phyloP scores from a whole-genome alignment of 2,888 invertebrate genomes.

The Tuberolachnus salignus region DNA sequence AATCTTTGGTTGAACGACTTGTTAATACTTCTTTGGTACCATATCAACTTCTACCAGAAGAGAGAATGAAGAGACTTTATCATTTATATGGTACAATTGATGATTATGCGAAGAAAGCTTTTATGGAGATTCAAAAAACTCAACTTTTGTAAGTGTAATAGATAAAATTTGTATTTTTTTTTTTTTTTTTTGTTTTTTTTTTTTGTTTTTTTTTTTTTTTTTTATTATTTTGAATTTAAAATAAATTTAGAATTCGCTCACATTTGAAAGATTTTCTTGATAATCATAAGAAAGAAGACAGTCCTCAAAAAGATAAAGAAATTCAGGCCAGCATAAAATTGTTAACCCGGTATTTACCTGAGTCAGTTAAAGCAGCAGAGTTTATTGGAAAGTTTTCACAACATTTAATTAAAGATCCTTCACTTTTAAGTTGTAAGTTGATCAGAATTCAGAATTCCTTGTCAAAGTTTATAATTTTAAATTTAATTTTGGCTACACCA shows the following conservation, averaged over 20 bases:
- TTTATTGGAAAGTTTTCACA: conserved; percentile 82
- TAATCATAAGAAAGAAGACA: conserved; percentile 73
- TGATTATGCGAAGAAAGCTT: conserved; percentile 91
- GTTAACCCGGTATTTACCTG: conserved; percentile 77
- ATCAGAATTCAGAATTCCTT: background rate
- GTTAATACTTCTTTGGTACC: conserved; percentile 94
- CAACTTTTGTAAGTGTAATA: conserved; percentile 71
- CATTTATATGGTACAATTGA: conserved; percentile 92
- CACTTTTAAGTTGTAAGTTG: conserved; percentile 58
- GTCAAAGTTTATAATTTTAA: background rate
- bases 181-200: background rate
- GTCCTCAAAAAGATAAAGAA: conserved; percentile 75
- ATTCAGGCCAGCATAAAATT: conserved; percentile 65
- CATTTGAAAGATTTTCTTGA: conserved; percentile 88
- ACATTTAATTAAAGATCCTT: conserved; percentile 72
- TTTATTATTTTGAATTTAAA: conserved; percentile 16
- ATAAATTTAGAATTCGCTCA: conserved; percentile 70
- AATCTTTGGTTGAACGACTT: conserved; percentile 85
- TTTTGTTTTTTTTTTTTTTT: background rate
- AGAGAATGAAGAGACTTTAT: conserved; percentile 91
- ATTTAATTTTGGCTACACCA: background rate
- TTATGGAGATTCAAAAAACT: conserved; percentile 90
- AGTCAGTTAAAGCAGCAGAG: conserved; percentile 89
- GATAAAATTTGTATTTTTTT: background rate
- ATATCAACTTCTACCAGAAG: conserved; percentile 82